Base-by-base conservation (phyloP, 2,888 invertebrate genomes). In the Neoscelio sp. region DNA sequence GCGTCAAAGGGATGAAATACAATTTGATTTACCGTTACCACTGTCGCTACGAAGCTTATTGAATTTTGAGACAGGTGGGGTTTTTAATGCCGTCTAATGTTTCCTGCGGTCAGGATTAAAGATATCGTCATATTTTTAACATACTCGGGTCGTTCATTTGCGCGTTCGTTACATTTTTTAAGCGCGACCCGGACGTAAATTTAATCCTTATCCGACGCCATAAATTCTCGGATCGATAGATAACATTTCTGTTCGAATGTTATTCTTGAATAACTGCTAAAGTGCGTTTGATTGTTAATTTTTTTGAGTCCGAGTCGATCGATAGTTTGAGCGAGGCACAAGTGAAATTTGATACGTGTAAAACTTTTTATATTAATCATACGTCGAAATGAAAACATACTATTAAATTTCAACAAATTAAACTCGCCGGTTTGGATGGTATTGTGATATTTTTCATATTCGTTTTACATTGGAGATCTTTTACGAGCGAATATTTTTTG, bases 1-100 rank as follows among this genome's bases (percentile, higher is more conserved):
- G 87, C 83, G 84, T 87, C 87, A 86, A 88, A 87, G 86, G 87
- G 88, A 89, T 89, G 86, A 88, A 89, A 89, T 88, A 89, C 88
- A 87, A 90, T 89, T 90, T 90, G 89, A 89, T 89, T 88, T 88
- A 87, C 87, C 84, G 85, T 84, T 83, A 76, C 83, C 73, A 75
- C 79, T 79, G 79, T 79, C 71, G 78, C 76, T 78, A 73, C 80
- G 82, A 83, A 83, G 85, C 83, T 86, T 85, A 80, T 79, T 77
- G 80, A 71, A 80, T 81, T 81, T 80, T 74, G 81, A 86, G 83
- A 83, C 85, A 85, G 85, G 84, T 85, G 83, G 84, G 83, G 84
- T 83, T 85, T 82, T 80, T 78, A 79, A 80, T 82, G 82, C 85
- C 82, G 84, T 84, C 84, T 85, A 79, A 62, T 78, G 84, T 86